Conservation (phyloP, 1,140 invertebrate species). For the Nautilus pompilius region DNA sequence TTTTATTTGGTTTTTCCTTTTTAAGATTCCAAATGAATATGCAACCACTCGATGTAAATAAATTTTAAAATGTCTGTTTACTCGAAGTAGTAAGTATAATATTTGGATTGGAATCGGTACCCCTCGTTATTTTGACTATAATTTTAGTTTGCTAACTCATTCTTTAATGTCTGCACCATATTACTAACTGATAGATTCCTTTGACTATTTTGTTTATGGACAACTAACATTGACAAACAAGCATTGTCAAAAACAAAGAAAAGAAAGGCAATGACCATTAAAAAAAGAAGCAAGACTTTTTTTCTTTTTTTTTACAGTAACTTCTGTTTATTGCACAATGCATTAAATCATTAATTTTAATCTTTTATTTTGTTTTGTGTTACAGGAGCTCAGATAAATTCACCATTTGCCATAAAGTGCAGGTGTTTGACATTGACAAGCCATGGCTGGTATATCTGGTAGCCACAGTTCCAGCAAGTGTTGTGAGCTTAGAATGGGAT, state of each 20-base stretch:
- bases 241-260: background rate
- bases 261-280: background rate
- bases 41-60: too few species aligned
- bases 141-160: too few species aligned
- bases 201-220: too few species aligned
- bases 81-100: too few species aligned
- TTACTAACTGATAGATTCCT: too few species aligned
- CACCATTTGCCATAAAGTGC: slow-evolving; percentile 21
- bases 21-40: too few species aligned
- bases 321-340: background rate
- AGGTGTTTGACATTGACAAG: slow-evolving; percentile 36
- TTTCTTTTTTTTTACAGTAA: background rate
- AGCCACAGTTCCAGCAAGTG: slow-evolving; percentile 12
- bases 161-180: too few species aligned
- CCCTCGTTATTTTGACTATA: too few species aligned
- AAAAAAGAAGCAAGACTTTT: background rate
- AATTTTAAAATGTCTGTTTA: too few species aligned
- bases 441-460: slow-evolving; percentile 36
- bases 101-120: too few species aligned
- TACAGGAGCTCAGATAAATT: background rate
- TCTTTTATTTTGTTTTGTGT: background rate
- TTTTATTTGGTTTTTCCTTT: too few species aligned
- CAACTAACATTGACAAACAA: background rate
- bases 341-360: background rate
- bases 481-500: slow-evolving; percentile 33